Percentiles rank a stretch among this genome's conserved stretches.
These are phyloP conservation scores for Meteorus sp. DNA, from an alignment of 1,140 invertebrate species.

Conservation along the genomic window DNA sequence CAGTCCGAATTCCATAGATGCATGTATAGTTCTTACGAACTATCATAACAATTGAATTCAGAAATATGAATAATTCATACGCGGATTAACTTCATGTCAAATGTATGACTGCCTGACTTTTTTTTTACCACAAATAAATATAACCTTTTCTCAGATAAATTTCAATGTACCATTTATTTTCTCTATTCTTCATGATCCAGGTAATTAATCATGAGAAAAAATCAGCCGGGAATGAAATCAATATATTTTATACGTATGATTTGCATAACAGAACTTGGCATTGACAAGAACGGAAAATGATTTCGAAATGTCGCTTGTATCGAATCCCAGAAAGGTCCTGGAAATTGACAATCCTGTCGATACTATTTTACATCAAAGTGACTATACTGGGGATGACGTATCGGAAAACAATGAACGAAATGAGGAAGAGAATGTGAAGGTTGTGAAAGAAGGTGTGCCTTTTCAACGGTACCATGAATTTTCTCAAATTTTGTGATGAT, in stretches of 20 bases:
- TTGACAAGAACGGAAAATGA: background rate
- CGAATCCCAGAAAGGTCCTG: slow-evolving; percentile 21
- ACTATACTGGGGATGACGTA: background rate
- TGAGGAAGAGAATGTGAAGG: background rate
- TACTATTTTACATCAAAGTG: background rate
- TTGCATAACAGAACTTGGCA: background rate
- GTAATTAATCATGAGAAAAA: background rate
- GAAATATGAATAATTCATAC: too few species aligned
- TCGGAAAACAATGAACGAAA: background rate
- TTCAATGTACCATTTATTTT: slow-evolving; percentile 12
- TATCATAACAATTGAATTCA: slow-evolving; percentile 24
- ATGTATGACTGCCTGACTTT: background rate
- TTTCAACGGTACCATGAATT: slow-evolving; percentile 9
- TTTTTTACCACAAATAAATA: background rate
- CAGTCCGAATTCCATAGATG: slow-evolving; percentile 20
- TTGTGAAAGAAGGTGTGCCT: background rate
- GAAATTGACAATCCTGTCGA: slow-evolving; percentile 6
- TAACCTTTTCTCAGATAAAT: slow-evolving; percentile 13
- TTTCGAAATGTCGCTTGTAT: slow-evolving; percentile 11
- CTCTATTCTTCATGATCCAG: slow-evolving; percentile 7
- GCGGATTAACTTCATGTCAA: slow-evolving; percentile 12
- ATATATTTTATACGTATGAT: background rate
- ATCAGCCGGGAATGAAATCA: too few species aligned
- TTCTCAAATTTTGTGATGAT: background rate
- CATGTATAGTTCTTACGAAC: slow-evolving; percentile 17